Evolutionary conservation across 2,797 vertebrate species (phyloP).

Genomic region (Gambelia wislizenii): DNA sequence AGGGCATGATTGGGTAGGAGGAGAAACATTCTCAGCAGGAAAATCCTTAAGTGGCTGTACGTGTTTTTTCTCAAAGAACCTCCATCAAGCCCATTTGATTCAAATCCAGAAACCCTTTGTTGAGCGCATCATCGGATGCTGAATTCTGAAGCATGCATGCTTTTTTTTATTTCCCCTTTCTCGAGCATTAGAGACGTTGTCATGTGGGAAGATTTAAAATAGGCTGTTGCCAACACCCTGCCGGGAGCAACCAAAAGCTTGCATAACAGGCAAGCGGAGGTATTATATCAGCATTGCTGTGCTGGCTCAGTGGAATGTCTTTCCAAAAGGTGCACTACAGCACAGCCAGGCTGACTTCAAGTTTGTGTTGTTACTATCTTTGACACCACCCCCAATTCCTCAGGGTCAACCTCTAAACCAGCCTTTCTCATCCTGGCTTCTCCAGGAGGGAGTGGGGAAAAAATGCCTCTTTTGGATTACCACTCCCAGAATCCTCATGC

Average conservation of each 20-base stretch:
- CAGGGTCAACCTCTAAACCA: no score
- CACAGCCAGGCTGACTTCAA: background rate
- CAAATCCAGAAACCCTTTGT: slow-evolving; percentile 57
- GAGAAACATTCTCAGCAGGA: slow-evolving; percentile 71
- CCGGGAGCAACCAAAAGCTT: slow-evolving; percentile 64
- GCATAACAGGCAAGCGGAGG: slow-evolving; percentile 57
- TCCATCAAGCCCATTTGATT: slow-evolving; percentile 62
- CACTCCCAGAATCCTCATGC: no score
- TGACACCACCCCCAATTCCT: no score
- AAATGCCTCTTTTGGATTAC: no score
- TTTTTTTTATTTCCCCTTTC: slow-evolving; percentile 43
- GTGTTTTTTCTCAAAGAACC: slow-evolving; percentile 66
- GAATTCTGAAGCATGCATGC: background rate
- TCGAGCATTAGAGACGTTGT: slow-evolving; percentile 68
- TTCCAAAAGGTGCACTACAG: background rate
- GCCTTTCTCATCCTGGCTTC: no score
- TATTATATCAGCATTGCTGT: background rate
- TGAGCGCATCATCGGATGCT: slow-evolving; percentile 55
- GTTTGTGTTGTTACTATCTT: no score
- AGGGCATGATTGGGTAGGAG: no score
- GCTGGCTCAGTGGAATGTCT: rapidly evolving
- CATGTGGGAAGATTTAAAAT: slow-evolving; percentile 75
- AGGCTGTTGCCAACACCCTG: slow-evolving; percentile 64
- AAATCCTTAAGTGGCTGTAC: slow-evolving; percentile 68
- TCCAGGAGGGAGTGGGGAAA: no score